Evolutionary conservation across 2,113 vertebrate species (phyloP).

Genomic region (Aspidoscelis tigris): DNA sequence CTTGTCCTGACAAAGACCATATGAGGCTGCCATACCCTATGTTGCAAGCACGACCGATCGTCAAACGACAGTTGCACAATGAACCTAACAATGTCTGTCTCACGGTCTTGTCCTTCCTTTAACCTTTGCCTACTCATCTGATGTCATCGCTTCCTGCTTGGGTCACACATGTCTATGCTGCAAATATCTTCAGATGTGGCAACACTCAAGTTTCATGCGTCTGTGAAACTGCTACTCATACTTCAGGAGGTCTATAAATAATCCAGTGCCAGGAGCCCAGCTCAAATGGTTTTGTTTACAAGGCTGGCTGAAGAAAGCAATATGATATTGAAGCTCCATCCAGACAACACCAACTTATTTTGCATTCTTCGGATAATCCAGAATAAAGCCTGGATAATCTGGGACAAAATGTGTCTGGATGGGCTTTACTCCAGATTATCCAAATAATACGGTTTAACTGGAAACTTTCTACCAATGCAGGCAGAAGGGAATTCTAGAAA

Average conservation of each 20-base stretch:
- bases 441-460: too few relatives aligned
- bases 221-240: background rate
- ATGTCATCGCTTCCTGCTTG: conserved; percentile 21
- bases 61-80: background rate
- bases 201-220: conserved; percentile 27
- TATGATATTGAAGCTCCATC: background rate
- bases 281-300: background rate
- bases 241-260: conserved; percentile 13
- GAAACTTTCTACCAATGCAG: background rate
- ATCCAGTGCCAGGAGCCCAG: background rate
- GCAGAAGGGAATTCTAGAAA: background rate
- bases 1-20: background rate
- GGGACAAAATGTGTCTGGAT: too few relatives aligned
- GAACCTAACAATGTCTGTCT: background rate
- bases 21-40: background rate
- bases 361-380: too few relatives aligned
- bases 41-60: background rate
- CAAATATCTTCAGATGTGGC: background rate
- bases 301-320: background rate
- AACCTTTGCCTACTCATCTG: conserved; percentile 24
- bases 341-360: too few relatives aligned
- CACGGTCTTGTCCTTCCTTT: conserved; percentile 13
- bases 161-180: conserved; percentile 15
- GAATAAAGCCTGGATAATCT: too few relatives aligned
- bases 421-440: too few relatives aligned